These are phyloP conservation scores for Danio albolineatus DNA, from an alignment of 2,797 vertebrate genomes.

Conservation along the genomic window DNA sequence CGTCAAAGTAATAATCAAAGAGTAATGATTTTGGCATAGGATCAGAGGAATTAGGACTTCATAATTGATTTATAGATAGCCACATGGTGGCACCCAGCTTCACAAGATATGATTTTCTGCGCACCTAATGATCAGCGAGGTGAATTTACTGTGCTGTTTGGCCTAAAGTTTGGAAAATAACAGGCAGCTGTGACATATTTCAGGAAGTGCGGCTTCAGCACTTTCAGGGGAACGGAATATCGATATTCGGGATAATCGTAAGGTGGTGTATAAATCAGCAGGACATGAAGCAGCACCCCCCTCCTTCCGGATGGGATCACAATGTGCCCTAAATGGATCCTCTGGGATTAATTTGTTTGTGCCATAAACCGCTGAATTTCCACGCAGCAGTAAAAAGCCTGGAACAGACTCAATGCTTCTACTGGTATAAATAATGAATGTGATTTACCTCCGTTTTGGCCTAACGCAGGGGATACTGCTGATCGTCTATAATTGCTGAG, in stretches of 20 bases:
- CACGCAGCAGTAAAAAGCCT: slow-evolving; percentile 34
- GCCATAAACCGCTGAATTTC: slow-evolving; percentile 28
- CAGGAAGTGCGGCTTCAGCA: slow-evolving; percentile 69
- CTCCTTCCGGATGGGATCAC: slow-evolving; percentile 2
- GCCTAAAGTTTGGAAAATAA: slow-evolving; percentile 20
- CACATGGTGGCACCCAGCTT: too few species aligned
- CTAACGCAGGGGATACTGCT: slow-evolving; percentile 27
- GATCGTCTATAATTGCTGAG: slow-evolving; percentile 13
- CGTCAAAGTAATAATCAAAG: too few species aligned
- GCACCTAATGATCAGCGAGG: background rate
- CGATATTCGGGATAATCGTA: slow-evolving; percentile 62
- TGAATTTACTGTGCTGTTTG: slow-evolving; percentile 24
- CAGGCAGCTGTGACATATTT: slow-evolving; percentile 59
- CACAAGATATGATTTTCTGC: background rate
- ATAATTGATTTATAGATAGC: too few species aligned
- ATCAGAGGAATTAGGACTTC: too few species aligned
- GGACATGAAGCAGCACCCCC: slow-evolving; percentile 56
- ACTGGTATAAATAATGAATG: slow-evolving; percentile 47
- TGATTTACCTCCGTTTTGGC: slow-evolving; percentile 18
- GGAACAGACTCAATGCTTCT: slow-evolving; percentile 22
- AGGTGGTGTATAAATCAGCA: slow-evolving; percentile 65
- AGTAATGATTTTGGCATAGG: too few species aligned
- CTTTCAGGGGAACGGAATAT: slow-evolving; percentile 62
- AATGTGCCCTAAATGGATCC: slow-evolving; percentile 51
- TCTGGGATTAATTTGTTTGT: slow-evolving; percentile 40